Evolutionary conservation across 2,888 invertebrate species (phyloP).

Genomic region (Arctia plantaginis): DNA sequence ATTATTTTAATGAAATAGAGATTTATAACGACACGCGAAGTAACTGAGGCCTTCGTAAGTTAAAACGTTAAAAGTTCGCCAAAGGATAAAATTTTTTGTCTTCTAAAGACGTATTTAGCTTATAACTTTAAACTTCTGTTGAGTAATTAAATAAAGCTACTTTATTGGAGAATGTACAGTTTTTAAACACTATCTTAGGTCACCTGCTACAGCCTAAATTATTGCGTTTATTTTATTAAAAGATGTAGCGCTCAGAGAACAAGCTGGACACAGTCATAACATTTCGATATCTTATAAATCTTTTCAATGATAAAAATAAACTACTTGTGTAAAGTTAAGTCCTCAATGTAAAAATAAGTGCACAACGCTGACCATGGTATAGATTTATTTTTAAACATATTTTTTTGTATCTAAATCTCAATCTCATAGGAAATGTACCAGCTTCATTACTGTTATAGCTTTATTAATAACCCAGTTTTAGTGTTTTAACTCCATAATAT

Average conservation of each 20-base stretch:
- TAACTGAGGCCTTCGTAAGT: slow-evolving; percentile 15
- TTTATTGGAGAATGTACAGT: background rate
- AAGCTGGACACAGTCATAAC: background rate
- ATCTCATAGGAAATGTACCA: background rate
- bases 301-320: background rate
- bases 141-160: background rate
- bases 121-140: background rate
- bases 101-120: background rate
- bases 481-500: background rate
- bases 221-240: background rate
- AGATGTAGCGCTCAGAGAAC: no score
- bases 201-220: background rate
- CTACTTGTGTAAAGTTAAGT: background rate
- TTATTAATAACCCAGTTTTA: background rate
- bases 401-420: background rate
- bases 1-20: slow-evolving; percentile 53
- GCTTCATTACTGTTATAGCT: background rate
- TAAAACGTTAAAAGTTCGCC: background rate
- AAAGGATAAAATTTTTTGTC: background rate
- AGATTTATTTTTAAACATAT: background rate
- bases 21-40: slow-evolving; percentile 52
- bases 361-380: background rate
- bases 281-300: background rate
- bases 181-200: background rate
- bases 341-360: background rate